These are phyloP conservation scores for Solenodon paradoxus DNA, from an alignment of 2,113 vertebrate species.

Conservation along the genomic window DNA sequence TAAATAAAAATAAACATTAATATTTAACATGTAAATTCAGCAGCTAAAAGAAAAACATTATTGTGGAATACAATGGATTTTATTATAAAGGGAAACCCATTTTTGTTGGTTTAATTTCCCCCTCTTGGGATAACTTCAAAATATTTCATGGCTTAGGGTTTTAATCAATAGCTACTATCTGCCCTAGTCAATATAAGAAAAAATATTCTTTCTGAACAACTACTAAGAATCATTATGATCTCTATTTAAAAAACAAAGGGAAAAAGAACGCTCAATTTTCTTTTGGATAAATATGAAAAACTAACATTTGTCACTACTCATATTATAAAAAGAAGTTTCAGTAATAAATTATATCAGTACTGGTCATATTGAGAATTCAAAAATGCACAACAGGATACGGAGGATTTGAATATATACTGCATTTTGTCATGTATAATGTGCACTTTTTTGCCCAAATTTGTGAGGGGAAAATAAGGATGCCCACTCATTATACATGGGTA, in stretches of 20 bases:
- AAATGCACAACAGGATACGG: background rate
- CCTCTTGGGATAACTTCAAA: background rate
- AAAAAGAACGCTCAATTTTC: conserved; percentile 16
- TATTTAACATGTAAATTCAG: conserved; percentile 2
- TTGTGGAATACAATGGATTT: background rate
- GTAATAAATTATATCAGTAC: background rate
- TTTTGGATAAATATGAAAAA: background rate
- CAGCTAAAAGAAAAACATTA: background rate
- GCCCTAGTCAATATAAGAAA: background rate
- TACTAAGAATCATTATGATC: background rate
- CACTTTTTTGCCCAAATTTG: too few relatives aligned
- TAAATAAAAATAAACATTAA: conserved; percentile 7
- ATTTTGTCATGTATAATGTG: too few relatives aligned
- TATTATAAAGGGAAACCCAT: background rate
- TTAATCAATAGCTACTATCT: background rate
- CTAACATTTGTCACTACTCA: background rate
- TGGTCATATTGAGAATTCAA: background rate
- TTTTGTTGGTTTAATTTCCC: background rate
- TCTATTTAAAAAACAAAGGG: conserved; percentile 7
- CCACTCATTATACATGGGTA: too few relatives aligned
- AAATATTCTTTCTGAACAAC: background rate
- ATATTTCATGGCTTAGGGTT: conserved; percentile 18
- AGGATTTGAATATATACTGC: background rate
- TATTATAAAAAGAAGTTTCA: too few relatives aligned
- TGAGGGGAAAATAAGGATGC: too few relatives aligned